phyloP scores from a whole-genome alignment of 2,888 invertebrate species.

The Lacanobia oleracea region DNA sequence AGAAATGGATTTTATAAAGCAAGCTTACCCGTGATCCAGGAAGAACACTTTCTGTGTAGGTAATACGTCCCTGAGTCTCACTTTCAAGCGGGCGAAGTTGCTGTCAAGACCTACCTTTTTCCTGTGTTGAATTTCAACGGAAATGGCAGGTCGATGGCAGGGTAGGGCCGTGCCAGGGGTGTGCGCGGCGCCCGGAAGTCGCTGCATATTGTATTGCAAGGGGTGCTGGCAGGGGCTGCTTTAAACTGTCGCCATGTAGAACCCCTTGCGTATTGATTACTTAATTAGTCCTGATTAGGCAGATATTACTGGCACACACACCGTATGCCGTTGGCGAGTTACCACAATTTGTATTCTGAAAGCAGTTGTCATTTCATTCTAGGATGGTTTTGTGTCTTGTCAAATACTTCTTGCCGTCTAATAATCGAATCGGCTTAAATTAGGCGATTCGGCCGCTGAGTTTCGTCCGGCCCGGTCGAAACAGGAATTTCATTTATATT shows the following conservation, averaged over 20 bases:
- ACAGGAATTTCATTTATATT: no score
- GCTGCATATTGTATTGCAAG: constrained; percentile 61
- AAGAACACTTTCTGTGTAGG: background rate
- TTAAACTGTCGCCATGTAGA: constrained; percentile 42
- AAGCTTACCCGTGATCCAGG: background rate
- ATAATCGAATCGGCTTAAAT: no score
- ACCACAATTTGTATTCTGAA: background rate
- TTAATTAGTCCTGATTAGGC: constrained; percentile 20
- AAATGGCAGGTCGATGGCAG: constrained; percentile 41
- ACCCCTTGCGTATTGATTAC: constrained; percentile 40
- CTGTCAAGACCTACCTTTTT: background rate
- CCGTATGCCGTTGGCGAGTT: background rate
- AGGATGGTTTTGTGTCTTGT: no score
- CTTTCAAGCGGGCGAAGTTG: background rate
- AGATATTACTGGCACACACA: background rate
- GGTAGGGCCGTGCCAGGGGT: constrained; percentile 57
- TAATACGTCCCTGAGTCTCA: no score
- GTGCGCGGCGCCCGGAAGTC: constrained; percentile 63
- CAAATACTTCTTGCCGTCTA: no score
- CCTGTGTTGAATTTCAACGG: constrained; percentile 39
- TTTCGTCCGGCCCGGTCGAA: no score
- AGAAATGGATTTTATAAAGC: no score
- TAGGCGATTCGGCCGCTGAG: no score
- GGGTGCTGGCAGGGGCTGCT: constrained; percentile 41
- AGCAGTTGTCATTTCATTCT: background rate